Evolutionary conservation across 2,113 vertebrate genomes (phyloP).

Genomic region (Zosterops japonicus): DNA sequence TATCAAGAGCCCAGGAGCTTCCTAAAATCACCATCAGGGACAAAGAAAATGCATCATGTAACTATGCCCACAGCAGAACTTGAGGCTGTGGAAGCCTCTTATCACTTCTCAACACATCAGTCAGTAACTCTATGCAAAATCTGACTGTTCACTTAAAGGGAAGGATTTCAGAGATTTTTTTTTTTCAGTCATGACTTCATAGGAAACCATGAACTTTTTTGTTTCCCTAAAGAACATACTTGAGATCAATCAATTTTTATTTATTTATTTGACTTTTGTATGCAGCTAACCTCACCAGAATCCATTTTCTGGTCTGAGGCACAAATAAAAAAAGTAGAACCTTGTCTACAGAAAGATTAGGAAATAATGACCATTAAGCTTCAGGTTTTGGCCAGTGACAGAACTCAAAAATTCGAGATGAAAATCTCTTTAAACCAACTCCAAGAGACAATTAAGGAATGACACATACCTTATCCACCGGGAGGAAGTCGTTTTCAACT

Average conservation of each 20-base stretch:
- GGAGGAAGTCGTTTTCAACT: constrained; percentile 82
- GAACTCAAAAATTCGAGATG: background rate
- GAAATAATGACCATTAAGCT: background rate
- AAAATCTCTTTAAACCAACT: background rate
- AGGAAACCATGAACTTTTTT: background rate
- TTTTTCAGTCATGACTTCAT: background rate
- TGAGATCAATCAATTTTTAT: background rate
- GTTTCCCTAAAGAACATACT: background rate
- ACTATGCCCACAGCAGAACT: background rate
- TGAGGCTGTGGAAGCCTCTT: background rate
- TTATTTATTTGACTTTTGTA: background rate
- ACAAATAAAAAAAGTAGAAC: background rate
- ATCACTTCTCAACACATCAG: background rate
- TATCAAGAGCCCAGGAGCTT: background rate
- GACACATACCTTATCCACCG: constrained; percentile 83
- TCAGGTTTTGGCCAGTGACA: background rate
- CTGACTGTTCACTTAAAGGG: background rate
- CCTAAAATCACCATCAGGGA: background rate
- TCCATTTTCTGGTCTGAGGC: background rate
- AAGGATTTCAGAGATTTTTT: background rate
- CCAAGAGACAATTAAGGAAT: constrained; percentile 20
- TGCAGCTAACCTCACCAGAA: background rate
- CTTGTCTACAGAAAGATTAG: background rate
- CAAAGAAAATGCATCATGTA: background rate
- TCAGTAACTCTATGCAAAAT: background rate